phyloP scores from a whole-genome alignment of 1,140 invertebrate genomes.

The Penaeus japonicus region DNA sequence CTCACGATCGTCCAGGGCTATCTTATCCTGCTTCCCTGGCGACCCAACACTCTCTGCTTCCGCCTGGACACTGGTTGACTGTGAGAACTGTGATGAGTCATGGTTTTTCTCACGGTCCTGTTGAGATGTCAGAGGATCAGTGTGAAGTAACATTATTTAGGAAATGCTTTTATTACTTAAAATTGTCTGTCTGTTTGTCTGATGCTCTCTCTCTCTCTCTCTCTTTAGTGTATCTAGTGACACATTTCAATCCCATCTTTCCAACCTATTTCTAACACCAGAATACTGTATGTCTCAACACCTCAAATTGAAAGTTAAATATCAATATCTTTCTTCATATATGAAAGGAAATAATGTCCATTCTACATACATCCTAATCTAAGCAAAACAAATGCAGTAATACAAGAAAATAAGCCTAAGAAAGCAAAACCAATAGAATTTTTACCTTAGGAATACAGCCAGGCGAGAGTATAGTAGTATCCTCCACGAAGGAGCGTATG shows the following conservation, averaged over 20 bases:
- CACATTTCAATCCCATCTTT: too few species aligned
- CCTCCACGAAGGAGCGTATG: conserved; percentile 50
- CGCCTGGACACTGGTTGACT: conserved; percentile 54
- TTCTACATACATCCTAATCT: too few species aligned
- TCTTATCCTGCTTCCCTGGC: conserved; percentile 50
- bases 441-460: conserved; percentile 36
- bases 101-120: conserved; percentile 29
- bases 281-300: too few species aligned
- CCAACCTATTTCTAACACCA: too few species aligned
- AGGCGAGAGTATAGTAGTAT: conserved; percentile 19
- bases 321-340: too few species aligned
- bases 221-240: too few species aligned
- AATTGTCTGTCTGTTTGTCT: too few species aligned
- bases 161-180: too few species aligned
- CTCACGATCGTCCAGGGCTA: conserved; percentile 31
- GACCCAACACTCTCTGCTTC: conserved; percentile 57
- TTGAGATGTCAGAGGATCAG: neutral
- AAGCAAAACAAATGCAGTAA: neutral
- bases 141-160: neutral
- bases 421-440: neutral
- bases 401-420: neutral
- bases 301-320: too few species aligned
- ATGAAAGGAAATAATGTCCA: too few species aligned
- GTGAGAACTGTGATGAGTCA: conserved; percentile 54
- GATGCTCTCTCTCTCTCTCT: too few species aligned